Percentiles rank a stretch among this genome's conserved stretches.
Evolutionary conservation across 2,797 vertebrate genomes (phyloP).

Genomic region (Hirundo rustica): DNA sequence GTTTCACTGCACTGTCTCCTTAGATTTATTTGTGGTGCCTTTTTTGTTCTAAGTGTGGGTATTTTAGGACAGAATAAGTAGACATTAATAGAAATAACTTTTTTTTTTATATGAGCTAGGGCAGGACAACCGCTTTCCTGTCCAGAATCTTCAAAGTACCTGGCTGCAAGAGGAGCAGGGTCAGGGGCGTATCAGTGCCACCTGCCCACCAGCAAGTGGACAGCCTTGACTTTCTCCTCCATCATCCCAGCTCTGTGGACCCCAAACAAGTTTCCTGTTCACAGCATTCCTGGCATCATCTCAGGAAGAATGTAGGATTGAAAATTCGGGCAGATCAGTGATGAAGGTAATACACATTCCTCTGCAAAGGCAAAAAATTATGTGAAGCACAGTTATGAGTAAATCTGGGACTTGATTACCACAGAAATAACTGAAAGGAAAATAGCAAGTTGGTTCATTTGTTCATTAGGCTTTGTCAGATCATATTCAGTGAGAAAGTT

Average conservation of each 20-base stretch:
- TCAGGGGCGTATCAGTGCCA: background rate
- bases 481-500: background rate
- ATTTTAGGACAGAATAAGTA: background rate
- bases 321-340: background rate
- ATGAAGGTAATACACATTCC: background rate
- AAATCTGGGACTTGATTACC: background rate
- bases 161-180: background rate
- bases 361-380: background rate
- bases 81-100: background rate
- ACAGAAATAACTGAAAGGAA: background rate
- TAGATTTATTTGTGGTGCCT: background rate
- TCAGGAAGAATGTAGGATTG: background rate
- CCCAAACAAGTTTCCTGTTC: background rate
- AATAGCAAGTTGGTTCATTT: background rate
- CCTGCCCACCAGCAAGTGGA: background rate
- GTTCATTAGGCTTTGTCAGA: background rate
- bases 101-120: background rate
- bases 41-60: background rate
- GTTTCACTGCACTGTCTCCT: background rate
- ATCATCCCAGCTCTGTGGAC: background rate
- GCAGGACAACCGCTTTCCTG: background rate
- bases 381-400: background rate
- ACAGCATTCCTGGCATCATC: background rate
- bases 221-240: background rate
- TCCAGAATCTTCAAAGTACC: background rate